Evolutionary conservation across 2,797 vertebrate genomes (phyloP).

Genomic region (Myotis planiceps): DNA sequence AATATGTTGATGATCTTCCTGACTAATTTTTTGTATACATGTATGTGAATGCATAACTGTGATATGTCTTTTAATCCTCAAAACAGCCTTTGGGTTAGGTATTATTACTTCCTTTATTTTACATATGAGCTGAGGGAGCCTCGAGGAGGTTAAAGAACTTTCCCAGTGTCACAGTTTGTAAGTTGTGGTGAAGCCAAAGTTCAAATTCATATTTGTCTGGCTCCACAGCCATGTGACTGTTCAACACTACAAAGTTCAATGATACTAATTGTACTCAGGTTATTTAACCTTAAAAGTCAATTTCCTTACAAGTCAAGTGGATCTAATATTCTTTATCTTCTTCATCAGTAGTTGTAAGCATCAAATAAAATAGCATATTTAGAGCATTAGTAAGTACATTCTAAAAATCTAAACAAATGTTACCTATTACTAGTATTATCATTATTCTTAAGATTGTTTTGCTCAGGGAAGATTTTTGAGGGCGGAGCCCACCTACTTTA

Average conservation of each 20-base stretch:
- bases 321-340: background rate
- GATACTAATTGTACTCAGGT: background rate
- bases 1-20: background rate
- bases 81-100: background rate
- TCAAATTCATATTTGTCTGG: background rate
- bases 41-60: background rate
- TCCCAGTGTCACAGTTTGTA: background rate
- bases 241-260: background rate
- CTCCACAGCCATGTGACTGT: background rate
- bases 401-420: background rate
- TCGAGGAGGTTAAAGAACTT: background rate
- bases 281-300: background rate
- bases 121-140: background rate
- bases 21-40: background rate
- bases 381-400: background rate
- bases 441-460: background rate
- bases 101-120: slow-evolving; percentile 2
- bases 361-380: background rate
- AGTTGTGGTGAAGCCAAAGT: background rate
- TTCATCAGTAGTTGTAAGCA: background rate
- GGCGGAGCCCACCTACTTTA: background rate
- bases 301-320: slow-evolving; percentile 10
- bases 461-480: background rate
- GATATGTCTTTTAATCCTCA: background rate
- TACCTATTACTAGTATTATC: background rate